phyloP scores from a whole-genome alignment of 2,113 vertebrate genomes.

The Brienomyrus longianalis region DNA sequence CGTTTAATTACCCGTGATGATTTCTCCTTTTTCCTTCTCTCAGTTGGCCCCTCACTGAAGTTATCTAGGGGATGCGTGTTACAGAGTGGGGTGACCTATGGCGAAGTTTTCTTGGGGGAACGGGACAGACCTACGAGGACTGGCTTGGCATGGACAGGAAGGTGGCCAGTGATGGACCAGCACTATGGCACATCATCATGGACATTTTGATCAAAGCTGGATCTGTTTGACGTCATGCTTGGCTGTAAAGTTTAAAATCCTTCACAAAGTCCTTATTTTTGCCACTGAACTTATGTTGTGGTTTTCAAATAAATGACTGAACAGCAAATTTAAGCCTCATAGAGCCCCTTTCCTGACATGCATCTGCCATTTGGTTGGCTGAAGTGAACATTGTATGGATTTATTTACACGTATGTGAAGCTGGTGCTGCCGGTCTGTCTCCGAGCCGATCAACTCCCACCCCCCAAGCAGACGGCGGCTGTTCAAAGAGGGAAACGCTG shows the following conservation, averaged over 20 bases:
- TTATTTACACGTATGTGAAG: not conserved
- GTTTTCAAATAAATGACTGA: not conserved
- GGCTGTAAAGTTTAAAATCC: not conserved
- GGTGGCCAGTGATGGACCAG: not conserved
- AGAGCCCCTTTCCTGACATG: not conserved
- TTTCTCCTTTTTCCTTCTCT: not conserved
- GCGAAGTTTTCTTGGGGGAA: constrained; percentile 61
- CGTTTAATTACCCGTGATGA: not conserved
- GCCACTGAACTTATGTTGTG: not conserved
- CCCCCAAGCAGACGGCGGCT: no score
- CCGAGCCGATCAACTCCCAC: not conserved
- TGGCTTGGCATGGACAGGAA: constrained; percentile 54
- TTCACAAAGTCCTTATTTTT: not conserved
- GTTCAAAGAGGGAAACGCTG: not conserved
- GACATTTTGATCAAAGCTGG: not conserved
- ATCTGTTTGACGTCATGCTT: not conserved
- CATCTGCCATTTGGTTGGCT: not conserved
- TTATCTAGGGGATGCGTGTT: not conserved
- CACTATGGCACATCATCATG: not conserved
- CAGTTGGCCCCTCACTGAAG: not conserved
- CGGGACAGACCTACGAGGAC: constrained; percentile 51
- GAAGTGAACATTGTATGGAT: not conserved
- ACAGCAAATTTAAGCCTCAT: not conserved
- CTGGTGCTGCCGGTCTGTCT: not conserved
- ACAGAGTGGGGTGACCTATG: constrained; percentile 43